Conservation (phyloP, 2,113 vertebrate species). For the Peromyscus californicus region DNA sequence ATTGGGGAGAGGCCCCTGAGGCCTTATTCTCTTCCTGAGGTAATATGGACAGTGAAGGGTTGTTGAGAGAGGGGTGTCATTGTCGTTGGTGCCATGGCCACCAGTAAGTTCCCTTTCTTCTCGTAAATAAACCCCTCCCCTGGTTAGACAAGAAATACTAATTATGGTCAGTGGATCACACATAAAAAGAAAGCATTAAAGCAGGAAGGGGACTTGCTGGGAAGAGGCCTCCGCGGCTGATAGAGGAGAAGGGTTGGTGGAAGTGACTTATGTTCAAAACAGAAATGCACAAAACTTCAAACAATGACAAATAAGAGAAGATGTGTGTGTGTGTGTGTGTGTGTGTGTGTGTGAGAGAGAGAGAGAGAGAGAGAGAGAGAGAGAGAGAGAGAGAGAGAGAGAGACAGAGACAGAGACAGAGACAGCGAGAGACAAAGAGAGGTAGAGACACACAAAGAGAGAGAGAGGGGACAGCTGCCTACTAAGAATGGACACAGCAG, state of each 20-base stretch:
- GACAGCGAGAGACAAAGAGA: fast-evolving
- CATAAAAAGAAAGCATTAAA: neutral
- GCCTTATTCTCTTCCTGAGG: neutral
- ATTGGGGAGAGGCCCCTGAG: neutral
- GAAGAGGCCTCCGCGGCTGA: neutral
- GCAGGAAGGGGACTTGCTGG: neutral
- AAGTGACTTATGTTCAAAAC: neutral
- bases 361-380: no score
- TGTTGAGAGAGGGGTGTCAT: neutral
- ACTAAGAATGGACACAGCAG: neutral
- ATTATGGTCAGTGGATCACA: neutral
- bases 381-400: neutral
- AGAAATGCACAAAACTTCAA: neutral
- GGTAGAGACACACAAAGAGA: neutral
- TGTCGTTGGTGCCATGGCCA: neutral
- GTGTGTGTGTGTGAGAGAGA: no score
- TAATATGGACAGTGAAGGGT: neutral
- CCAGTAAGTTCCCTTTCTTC: neutral
- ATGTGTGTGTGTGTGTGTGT: neutral
- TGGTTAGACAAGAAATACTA: neutral
- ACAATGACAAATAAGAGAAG: neutral
- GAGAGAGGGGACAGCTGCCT: neutral
- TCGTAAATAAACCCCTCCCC: neutral
- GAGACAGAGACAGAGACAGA: no score
- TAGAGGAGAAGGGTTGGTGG: neutral